phyloP scores from a whole-genome alignment of 2,797 vertebrate genomes.

The Dipus sagitta region DNA sequence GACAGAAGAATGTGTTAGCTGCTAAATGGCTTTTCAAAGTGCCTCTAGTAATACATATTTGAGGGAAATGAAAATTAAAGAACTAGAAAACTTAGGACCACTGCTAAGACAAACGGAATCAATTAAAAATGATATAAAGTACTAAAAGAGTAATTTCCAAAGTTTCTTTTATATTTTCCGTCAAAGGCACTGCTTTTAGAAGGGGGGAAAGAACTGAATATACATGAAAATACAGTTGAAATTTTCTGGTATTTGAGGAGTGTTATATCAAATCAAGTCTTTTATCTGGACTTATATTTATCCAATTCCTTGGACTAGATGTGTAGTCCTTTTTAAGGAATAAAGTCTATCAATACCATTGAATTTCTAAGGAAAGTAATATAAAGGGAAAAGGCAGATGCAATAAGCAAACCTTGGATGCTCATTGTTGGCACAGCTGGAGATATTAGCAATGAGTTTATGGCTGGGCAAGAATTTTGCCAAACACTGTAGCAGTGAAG shows the following conservation, averaged over 20 bases:
- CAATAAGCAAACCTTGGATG: neutral
- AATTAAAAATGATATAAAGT: slow-evolving; percentile 23
- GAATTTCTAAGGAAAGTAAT: neutral
- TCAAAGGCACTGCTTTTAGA: neutral
- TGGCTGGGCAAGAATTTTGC: neutral
- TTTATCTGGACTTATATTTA: neutral
- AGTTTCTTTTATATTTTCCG: neutral
- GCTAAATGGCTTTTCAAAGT: neutral
- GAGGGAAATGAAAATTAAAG: neutral
- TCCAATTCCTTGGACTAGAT: neutral
- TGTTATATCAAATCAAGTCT: neutral
- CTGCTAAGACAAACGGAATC: neutral
- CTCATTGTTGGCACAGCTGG: neutral
- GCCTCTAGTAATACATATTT: neutral
- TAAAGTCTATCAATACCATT: neutral
- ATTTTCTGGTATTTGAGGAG: neutral
- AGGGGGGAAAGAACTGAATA: slow-evolving; percentile 20
- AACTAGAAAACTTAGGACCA: neutral
- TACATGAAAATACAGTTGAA: neutral
- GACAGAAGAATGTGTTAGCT: neutral
- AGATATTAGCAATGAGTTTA: neutral
- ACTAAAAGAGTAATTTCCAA: neutral
- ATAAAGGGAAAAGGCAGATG: neutral
- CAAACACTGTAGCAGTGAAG: neutral
- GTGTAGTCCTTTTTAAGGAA: neutral